Percentiles rank a stretch among this genome's conserved stretches.
Conservation (phyloP, 2,113 vertebrate genomes). For the Lagopus muta region DNA sequence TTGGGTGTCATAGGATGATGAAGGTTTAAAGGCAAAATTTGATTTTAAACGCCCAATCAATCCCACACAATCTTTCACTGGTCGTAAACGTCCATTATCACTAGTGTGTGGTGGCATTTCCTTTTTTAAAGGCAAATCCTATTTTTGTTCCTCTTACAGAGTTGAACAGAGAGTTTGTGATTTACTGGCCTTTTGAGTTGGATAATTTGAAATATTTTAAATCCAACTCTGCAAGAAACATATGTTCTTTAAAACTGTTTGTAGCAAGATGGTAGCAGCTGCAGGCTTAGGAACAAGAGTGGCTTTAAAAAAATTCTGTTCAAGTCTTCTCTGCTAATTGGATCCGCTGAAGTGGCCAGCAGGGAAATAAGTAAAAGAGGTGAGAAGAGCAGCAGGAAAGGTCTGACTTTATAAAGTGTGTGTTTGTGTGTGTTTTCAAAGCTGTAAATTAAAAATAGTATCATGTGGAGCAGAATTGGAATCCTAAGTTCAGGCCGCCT, state of each 20-base stretch:
- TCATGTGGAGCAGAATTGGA: neutral
- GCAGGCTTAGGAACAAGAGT: neutral
- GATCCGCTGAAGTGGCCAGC: neutral
- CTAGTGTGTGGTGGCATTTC: neutral
- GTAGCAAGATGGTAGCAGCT: constrained; percentile 27
- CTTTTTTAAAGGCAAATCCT: constrained; percentile 33
- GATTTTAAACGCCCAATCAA: neutral
- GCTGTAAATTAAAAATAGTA: constrained; percentile 50
- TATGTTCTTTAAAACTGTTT: neutral
- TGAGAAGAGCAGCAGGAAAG: neutral
- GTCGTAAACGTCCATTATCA: constrained; percentile 1
- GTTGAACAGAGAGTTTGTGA: constrained; percentile 14
- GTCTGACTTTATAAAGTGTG: neutral
- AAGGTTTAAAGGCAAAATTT: neutral
- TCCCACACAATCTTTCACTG: neutral
- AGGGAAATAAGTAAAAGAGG: constrained; percentile 5
- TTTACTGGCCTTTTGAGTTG: constrained; percentile 2
- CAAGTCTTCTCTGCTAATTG: neutral
- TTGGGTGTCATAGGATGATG: neutral
- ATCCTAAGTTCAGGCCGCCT: neutral
- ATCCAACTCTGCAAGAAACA: neutral
- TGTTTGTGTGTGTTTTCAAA: constrained; percentile 22
- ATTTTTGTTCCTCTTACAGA: constrained; percentile 15
- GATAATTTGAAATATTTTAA: neutral
- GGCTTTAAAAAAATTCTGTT: constrained; percentile 23